These are phyloP conservation scores for Helicoverpa armigera DNA, from an alignment of 1,140 invertebrate species.

Conservation along the genomic window DNA sequence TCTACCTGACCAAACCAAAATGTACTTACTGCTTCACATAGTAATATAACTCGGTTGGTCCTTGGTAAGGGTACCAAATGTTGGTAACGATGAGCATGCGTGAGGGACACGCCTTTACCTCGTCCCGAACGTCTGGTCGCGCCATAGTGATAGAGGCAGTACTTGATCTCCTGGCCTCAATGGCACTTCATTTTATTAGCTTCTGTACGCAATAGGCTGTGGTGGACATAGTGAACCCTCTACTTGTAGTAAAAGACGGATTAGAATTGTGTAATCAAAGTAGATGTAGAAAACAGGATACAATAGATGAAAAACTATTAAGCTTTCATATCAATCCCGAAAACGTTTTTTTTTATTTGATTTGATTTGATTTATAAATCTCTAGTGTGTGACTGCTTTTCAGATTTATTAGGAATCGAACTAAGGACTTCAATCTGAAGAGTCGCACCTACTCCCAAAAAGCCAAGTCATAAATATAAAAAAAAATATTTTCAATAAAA, in stretches of 20 bases:
- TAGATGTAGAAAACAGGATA: not conserved
- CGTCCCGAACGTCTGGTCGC: not conserved
- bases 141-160: not conserved
- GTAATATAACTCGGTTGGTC: not conserved
- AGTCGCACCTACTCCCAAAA: too few species aligned
- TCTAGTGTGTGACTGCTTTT: too few species aligned
- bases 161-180: not conserved
- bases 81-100: constrained; percentile 6
- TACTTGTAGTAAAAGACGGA: too few species aligned
- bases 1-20: too few species aligned
- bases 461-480: too few species aligned
- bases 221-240: not conserved
- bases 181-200: not conserved
- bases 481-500: too few species aligned
- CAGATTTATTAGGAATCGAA: too few species aligned
- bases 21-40: not conserved
- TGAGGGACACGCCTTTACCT: constrained; percentile 11
- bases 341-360: too few species aligned
- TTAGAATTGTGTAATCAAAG: too few species aligned
- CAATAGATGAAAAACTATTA: not conserved
- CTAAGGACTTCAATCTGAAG: too few species aligned
- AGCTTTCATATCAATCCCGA: not conserved
- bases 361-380: too few species aligned
- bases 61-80: constrained; percentile 20
- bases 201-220: not conserved